Evolutionary conservation across 2,113 vertebrate genomes (phyloP).

Genomic region (Gulo gulo): DNA sequence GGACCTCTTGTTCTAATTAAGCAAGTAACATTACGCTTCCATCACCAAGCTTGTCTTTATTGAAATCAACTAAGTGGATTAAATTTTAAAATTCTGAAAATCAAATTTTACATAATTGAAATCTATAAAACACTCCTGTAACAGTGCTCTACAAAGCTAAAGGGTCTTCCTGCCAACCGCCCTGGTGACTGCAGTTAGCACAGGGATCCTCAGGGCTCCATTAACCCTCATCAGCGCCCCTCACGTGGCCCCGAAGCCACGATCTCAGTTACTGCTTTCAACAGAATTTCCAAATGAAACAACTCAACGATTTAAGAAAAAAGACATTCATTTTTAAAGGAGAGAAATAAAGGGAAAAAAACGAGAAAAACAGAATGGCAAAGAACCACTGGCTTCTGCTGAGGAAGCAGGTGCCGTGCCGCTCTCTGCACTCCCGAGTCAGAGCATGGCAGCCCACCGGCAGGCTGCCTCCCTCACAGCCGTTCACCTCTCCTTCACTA

Average conservation of each 20-base stretch:
- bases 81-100: background rate
- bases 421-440: accelerated
- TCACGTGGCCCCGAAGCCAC: accelerated
- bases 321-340: background rate
- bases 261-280: background rate
- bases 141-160: background rate
- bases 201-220: accelerated
- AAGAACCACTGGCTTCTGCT: background rate
- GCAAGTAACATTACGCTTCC: background rate
- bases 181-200: background rate
- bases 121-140: background rate
- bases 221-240: accelerated
- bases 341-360: background rate
- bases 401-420: accelerated
- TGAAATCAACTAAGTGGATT: constrained; percentile 12
- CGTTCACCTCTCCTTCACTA: background rate
- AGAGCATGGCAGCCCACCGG: accelerated
- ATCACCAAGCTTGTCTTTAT: background rate
- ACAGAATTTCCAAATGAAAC: background rate
- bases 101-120: background rate
- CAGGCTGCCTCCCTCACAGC: background rate
- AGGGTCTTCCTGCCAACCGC: accelerated
- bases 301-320: background rate
- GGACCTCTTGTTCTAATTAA: background rate
- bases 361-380: background rate